phyloP scores from a whole-genome alignment of 2,888 invertebrate genomes.

The Caradrina clavipalpis region DNA sequence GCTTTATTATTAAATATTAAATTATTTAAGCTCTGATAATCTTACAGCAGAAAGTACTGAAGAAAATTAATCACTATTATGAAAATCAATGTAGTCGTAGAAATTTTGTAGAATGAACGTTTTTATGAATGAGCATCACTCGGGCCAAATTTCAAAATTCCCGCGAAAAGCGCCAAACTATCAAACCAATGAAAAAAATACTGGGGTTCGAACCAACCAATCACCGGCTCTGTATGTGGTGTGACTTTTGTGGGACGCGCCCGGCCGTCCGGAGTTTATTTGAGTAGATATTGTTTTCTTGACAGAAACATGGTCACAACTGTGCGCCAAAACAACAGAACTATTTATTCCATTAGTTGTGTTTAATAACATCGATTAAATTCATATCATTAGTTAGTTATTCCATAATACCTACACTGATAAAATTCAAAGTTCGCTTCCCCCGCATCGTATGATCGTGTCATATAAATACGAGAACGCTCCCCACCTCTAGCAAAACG shows the following conservation, averaged over 20 bases:
- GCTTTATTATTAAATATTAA: not conserved
- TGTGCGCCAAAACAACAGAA: conserved; percentile 56
- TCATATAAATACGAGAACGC: conserved; percentile 86
- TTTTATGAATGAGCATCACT: conserved; percentile 42
- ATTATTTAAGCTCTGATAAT: not conserved
- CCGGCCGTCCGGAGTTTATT: conserved; percentile 66
- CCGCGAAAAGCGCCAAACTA: conserved; percentile 70
- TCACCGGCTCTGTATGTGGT: conserved; percentile 83
- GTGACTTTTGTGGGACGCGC: conserved; percentile 87
- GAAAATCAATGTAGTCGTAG: not conserved
- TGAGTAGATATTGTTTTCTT: conserved; percentile 66
- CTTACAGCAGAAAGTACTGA: not conserved
- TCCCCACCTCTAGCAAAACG: conserved; percentile 88
- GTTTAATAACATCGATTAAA: conserved; percentile 67
- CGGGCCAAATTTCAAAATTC: conserved; percentile 67
- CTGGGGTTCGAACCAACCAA: conserved; percentile 75
- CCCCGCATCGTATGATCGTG: conserved; percentile 89
- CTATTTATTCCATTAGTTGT: conserved; percentile 52
- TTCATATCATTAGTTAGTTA: conserved; percentile 69
- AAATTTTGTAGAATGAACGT: conserved; percentile 6
- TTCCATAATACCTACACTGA: conserved; percentile 69
- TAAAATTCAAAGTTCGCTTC: conserved; percentile 82
- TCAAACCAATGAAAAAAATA: conserved; percentile 76
- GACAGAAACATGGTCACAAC: conserved; percentile 69
- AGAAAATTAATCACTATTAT: not conserved